These are phyloP conservation scores for Micromussa lordhowensis DNA, from an alignment of 92 coral and sea anemone genomes.

Conservation along the genomic window DNA sequence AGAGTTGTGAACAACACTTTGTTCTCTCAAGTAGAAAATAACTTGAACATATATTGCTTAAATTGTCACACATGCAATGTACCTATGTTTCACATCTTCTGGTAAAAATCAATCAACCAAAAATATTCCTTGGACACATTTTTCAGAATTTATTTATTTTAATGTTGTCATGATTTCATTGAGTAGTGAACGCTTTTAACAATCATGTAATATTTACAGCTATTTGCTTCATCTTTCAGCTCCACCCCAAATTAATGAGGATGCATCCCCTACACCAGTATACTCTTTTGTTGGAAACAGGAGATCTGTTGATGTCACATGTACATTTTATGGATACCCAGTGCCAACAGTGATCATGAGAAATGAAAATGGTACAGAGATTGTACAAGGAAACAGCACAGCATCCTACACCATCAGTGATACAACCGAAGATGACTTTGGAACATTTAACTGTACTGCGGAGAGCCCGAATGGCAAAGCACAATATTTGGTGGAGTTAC, in stretches of 20 bases:
- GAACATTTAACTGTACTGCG: slow-evolving; percentile 66
- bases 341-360: slow-evolving; percentile 66
- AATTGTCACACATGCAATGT: too few species aligned
- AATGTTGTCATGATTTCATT: not conserved
- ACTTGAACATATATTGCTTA: too few species aligned
- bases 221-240: slow-evolving; percentile 52
- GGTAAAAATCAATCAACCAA: too few species aligned
- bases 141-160: too few species aligned
- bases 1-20: too few species aligned
- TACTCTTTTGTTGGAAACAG: slow-evolving; percentile 70
- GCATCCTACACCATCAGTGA: slow-evolving; percentile 22
- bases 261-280: slow-evolving; percentile 48
- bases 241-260: slow-evolving; percentile 58
- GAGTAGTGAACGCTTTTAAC: not conserved
- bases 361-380: slow-evolving; percentile 44
- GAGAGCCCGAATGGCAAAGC: slow-evolving; percentile 52
- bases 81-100: too few species aligned
- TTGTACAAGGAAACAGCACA: slow-evolving; percentile 50
- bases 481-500: slow-evolving; percentile 37
- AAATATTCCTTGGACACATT: too few species aligned
- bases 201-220: not conserved
- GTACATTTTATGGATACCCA: slow-evolving; percentile 82
- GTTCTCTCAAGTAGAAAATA: too few species aligned
- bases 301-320: slow-evolving; percentile 42
- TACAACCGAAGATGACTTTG: slow-evolving; percentile 48